Base-by-base conservation (phyloP, 2,888 invertebrate species). In the Ecdyonurus torrentis region DNA sequence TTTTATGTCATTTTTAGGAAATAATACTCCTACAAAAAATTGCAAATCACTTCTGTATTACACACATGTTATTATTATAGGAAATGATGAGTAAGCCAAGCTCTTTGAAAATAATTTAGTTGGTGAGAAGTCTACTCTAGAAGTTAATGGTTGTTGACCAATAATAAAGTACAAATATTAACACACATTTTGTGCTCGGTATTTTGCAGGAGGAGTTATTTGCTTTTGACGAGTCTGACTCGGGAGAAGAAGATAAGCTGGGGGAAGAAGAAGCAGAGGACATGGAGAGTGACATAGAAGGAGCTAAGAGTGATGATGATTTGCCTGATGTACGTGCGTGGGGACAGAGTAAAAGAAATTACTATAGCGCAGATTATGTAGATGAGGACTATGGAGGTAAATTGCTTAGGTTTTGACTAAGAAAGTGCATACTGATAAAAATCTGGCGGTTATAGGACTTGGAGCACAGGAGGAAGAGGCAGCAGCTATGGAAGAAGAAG, bases 321-420 rank as follows among this genome's bases (percentile, higher is more conserved):
- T 76, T 91, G 66, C 91, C 91, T 0, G 83, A 91, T 73, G 79
- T 83, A 1, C 86, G 87, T 75, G 91, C 92, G 22, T 95, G 95
- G 95, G 95, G 95, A 59, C 86, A 84, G 71, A 86, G 85, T 67
- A 88, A 87, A 69, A 81, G 78, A 64, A 79, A 82, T 50, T 96
- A 84, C 73, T 94, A 93, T 75, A 84, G 87, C 61, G 89, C 92
- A 0, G 93, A 94, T 77, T 92, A 89, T 75, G 85, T 91, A 19
- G 94, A 94, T 77, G 83, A 86, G 69, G 92, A 93, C 75, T 91
- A 87, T 77, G 83, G 86, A 59, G 85, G 86, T 67, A 78, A 77
- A 18, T 10, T 10, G 7, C 50, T 50, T 50, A 10, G 18, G 50
- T 18, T 50, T 50, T 50, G 50, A 50, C 50, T 10, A 3, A 23